phyloP scores from a whole-genome alignment of 1,140 invertebrate genomes.

The Drosophila rufa region DNA sequence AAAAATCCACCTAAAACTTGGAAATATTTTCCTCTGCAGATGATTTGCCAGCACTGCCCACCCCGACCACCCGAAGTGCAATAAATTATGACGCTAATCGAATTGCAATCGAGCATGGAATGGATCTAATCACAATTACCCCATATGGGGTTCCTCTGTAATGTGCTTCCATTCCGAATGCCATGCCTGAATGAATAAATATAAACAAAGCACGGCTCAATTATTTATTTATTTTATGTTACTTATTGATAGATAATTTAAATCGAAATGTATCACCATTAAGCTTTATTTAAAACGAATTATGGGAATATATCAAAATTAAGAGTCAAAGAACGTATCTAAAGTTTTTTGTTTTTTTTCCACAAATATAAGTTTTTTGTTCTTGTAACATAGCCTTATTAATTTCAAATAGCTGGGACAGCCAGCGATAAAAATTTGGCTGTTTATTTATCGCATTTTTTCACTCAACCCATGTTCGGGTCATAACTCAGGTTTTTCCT shows the following conservation, averaged over 20 bases:
- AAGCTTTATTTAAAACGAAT: too few species aligned
- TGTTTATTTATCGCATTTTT: slow-evolving; percentile 25
- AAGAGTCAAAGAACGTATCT: too few species aligned
- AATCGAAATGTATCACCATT: neutral
- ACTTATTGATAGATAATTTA: neutral
- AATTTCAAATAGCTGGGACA: neutral
- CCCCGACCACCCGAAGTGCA: slow-evolving; percentile 16
- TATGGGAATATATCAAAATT: too few species aligned
- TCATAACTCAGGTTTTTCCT: slow-evolving; percentile 19
- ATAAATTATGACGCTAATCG: slow-evolving; percentile 21
- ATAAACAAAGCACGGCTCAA: neutral
- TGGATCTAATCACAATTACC: slow-evolving; percentile 26
- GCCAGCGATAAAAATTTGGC: neutral
- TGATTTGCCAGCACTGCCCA: neutral
- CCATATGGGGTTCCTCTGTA: neutral
- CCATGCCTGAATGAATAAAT: neutral
- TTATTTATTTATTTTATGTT: neutral
- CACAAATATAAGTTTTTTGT: neutral
- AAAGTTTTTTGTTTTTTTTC: too few species aligned
- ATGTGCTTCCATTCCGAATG: slow-evolving; percentile 6
- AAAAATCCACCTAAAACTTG: too few species aligned
- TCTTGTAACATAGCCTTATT: neutral
- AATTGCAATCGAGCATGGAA: slow-evolving; percentile 35
- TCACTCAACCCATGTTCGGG: neutral
- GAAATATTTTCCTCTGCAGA: neutral